Evolutionary conservation across 2,888 invertebrate genomes (phyloP).

Genomic region (Amorpha juglandis): DNA sequence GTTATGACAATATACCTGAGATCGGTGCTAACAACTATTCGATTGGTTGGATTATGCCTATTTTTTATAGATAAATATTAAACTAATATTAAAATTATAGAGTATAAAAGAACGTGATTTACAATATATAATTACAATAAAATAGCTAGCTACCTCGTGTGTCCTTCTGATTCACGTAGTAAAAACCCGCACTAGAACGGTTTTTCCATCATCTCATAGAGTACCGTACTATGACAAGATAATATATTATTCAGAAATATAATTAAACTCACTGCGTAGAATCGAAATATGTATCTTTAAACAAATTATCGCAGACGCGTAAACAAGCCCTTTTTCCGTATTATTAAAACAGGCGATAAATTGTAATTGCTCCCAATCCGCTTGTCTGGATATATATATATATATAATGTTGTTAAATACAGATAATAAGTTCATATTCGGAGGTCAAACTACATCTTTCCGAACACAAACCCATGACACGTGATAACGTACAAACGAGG

Average conservation of each 20-base stretch:
- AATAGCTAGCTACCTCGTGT: slow-evolving; percentile 35
- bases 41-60: background rate
- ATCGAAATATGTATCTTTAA: background rate
- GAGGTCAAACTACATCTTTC: too few relatives aligned
- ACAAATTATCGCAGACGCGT: background rate
- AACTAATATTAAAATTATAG: too few relatives aligned
- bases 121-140: slow-evolving; percentile 17
- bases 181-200: slow-evolving; percentile 55
- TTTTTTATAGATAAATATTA: too few relatives aligned
- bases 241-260: slow-evolving; percentile 21
- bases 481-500: too few relatives aligned
- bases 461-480: too few relatives aligned
- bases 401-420: too few relatives aligned
- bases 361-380: slow-evolving; percentile 31
- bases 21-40: background rate
- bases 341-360: background rate
- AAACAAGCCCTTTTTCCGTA: background rate
- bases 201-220: slow-evolving; percentile 47
- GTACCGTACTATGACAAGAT: slow-evolving; percentile 26
- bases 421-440: too few relatives aligned
- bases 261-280: slow-evolving; percentile 15
- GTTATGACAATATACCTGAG: background rate
- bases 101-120: background rate
- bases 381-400: background rate
- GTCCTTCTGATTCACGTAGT: slow-evolving; percentile 53